A percentile compares a stretch with the other conserved stretches of the same genome.
Evolutionary conservation across 2,113 vertebrate genomes (phyloP).

Genomic region (Pterophyllum scalare): DNA sequence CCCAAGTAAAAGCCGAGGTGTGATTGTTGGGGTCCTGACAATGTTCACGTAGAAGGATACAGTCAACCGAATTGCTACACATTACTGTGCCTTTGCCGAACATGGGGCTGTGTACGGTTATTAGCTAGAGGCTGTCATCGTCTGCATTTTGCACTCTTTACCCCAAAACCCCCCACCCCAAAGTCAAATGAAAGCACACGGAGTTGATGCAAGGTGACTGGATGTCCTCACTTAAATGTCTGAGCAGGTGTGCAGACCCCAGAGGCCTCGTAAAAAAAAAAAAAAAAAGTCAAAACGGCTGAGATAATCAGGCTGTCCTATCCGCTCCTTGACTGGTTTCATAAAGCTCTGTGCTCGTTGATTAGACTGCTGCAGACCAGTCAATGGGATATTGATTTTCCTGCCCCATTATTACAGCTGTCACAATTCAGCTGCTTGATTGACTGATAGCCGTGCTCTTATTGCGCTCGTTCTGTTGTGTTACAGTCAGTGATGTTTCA

Average conservation of each 20-base stretch:
- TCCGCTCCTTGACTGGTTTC: slow-evolving; percentile 72
- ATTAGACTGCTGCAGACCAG: slow-evolving; percentile 77
- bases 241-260: slow-evolving; percentile 71
- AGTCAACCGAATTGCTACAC: slow-evolving; percentile 61
- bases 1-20: slow-evolving; percentile 33
- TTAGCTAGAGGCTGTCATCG: slow-evolving; percentile 46
- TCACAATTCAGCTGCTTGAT: slow-evolving; percentile 78
- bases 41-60: slow-evolving; percentile 34
- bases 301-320: slow-evolving; percentile 71
- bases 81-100: slow-evolving; percentile 78
- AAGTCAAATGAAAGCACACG: slow-evolving; percentile 80
- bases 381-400: slow-evolving; percentile 83
- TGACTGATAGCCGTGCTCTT: slow-evolving; percentile 77
- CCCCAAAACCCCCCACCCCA: slow-evolving; percentile 10
- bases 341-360: slow-evolving; percentile 69
- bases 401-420: slow-evolving; percentile 76
- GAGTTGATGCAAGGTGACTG: slow-evolving; percentile 78
- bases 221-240: slow-evolving; percentile 62
- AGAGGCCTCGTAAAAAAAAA: slow-evolving; percentile 57
- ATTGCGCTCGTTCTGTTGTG: slow-evolving; percentile 61
- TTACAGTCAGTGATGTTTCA: slow-evolving; percentile 63
- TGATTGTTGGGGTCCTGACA: slow-evolving; percentile 39
- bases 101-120: slow-evolving; percentile 51
- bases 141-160: slow-evolving; percentile 65
- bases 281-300: slow-evolving; percentile 57